phyloP scores from a whole-genome alignment of 1,140 invertebrate species.

The Tachypleus tridentatus region DNA sequence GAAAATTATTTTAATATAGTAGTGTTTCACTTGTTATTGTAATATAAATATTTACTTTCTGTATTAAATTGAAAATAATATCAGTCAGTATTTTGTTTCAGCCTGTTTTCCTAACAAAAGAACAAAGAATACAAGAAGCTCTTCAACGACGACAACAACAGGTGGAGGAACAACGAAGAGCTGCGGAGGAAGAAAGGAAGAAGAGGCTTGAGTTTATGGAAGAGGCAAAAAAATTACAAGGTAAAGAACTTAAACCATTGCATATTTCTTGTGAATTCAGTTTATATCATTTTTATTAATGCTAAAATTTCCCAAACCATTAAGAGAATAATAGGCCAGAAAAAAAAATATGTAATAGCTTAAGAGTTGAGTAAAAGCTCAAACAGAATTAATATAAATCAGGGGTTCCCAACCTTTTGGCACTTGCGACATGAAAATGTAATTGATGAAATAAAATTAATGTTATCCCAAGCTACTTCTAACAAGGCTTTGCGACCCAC shows the following conservation, averaged over 20 bases:
- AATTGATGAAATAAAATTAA: too few species aligned
- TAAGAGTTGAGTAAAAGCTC: too few species aligned
- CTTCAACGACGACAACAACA: conserved; percentile 76
- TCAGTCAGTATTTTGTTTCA: conserved; percentile 29
- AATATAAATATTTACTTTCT: conserved; percentile 22
- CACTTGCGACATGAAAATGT: too few species aligned
- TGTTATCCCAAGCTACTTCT: too few species aligned
- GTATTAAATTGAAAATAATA: conserved; percentile 7
- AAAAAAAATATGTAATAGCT: conserved; percentile 17
- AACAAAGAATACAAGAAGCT: conserved; percentile 80
- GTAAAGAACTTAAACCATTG: conserved; percentile 27
- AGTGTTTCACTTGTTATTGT: conserved; percentile 8
- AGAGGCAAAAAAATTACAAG: conserved; percentile 45
- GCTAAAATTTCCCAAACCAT: conserved; percentile 5
- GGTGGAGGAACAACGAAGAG: conserved; percentile 49
- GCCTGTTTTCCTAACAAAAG: conserved; percentile 94
- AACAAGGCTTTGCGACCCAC: too few species aligned
- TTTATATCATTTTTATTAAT: conserved; percentile 29
- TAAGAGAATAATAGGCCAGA: conserved; percentile 19
- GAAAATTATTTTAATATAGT: too few species aligned
- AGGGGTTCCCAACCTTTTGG: too few species aligned
- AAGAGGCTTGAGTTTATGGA: conserved; percentile 45
- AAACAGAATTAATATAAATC: too few species aligned
- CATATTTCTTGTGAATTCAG: conserved; percentile 24
- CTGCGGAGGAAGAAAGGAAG: conserved; percentile 56